Evolutionary conservation across 2,113 vertebrate species (phyloP).

Genomic region (Stigmatopora nigra): DNA sequence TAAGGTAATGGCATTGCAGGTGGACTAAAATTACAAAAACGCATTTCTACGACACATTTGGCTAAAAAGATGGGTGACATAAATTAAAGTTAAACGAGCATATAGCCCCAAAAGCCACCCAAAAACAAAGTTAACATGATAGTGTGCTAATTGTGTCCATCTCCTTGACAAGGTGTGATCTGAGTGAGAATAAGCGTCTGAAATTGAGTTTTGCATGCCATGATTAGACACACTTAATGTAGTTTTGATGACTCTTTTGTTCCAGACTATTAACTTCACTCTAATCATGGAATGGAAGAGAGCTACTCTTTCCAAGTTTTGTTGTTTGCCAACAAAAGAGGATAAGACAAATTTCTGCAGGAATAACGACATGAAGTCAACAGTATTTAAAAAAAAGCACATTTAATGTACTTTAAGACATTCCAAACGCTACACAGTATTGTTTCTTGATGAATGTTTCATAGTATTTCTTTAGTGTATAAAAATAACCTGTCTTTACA

Average conservation of each 20-base stretch:
- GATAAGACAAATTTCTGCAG: background rate
- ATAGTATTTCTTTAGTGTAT: background rate
- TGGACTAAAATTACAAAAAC: no score
- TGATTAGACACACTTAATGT: background rate
- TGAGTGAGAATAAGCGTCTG: background rate
- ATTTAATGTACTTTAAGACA: background rate
- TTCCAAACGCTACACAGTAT: background rate
- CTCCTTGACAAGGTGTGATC: background rate
- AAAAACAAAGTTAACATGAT: background rate
- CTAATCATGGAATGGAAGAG: background rate
- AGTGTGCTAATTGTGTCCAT: background rate
- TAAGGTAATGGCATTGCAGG: slow-evolving; percentile 1
- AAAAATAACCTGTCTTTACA: background rate
- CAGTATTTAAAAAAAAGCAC: background rate
- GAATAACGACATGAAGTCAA: background rate
- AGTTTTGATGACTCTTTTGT: background rate
- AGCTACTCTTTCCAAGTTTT: background rate
- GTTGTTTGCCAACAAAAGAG: background rate
- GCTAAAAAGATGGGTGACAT: no score
- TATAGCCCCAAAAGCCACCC: background rate
- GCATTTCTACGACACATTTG: no score
- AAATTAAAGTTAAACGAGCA: background rate
- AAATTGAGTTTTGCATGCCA: background rate
- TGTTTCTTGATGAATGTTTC: background rate
- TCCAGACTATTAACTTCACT: background rate